A percentile compares a stretch with the other conserved stretches of the same genome.
phyloP scores from a whole-genome alignment of 30 jellyfish, hydroid and myxozoan species.

The Aurelia coerulea region DNA sequence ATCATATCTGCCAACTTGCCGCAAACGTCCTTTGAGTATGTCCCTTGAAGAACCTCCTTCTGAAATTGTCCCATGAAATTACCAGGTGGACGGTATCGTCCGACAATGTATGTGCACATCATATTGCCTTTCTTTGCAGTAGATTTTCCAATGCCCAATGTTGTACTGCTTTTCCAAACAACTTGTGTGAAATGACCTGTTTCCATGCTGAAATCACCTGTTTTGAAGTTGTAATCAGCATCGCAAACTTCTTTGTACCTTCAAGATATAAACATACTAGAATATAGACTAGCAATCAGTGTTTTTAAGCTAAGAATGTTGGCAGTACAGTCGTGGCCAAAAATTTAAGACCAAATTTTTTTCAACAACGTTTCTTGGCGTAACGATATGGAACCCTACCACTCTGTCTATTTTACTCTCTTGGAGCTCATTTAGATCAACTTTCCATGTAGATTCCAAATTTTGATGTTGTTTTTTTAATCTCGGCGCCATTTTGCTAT shows the following conservation, averaged over 20 bases:
- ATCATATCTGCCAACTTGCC: conserved; percentile 42
- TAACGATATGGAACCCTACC: too few species aligned
- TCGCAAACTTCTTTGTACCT: conserved; percentile 88
- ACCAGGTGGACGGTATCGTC: conserved; percentile 78
- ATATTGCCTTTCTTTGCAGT: conserved; percentile 29
- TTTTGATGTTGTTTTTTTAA: too few species aligned
- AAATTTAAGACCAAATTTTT: too few species aligned
- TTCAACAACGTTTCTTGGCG: too few species aligned
- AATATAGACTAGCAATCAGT: too few species aligned
- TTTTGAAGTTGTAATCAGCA: conserved; percentile 66
- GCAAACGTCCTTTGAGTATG: conserved; percentile 25
- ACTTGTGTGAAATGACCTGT: conserved; percentile 86
- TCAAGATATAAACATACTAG: neutral
- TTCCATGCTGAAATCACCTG: conserved; percentile 46
- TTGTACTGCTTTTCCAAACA: conserved; percentile 70
- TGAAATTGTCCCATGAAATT: conserved; percentile 70
- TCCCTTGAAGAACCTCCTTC: conserved; percentile 58
- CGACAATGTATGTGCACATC: conserved; percentile 74
- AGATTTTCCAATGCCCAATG: conserved; percentile 79
- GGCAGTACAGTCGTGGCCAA: too few species aligned
- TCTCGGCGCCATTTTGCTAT: too few species aligned
- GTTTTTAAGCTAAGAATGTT: too few species aligned
- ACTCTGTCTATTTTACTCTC: too few species aligned
- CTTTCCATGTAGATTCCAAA: too few species aligned
- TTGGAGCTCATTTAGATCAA: too few species aligned